Conservation (phyloP, 2,888 invertebrate species). For the Cryptocephalus primarius region DNA sequence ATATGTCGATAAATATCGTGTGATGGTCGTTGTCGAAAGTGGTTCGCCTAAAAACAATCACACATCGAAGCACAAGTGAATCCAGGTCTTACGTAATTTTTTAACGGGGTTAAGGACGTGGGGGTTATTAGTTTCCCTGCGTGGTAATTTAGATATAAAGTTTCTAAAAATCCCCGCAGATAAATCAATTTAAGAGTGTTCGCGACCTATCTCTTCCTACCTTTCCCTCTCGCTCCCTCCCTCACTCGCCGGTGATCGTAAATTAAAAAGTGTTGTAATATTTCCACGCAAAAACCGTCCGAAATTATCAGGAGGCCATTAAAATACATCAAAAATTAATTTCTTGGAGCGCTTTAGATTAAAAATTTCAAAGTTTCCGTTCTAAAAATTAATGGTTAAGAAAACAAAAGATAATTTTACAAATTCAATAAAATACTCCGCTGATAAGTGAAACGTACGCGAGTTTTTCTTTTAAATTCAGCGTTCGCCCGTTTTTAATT, state of each 20-base stretch:
- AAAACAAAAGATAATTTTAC: constrained; percentile 37
- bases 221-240: not conserved
- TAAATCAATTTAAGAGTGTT: constrained; percentile 8
- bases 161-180: constrained; percentile 1
- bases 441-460: constrained; percentile 17
- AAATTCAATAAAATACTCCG: constrained; percentile 33
- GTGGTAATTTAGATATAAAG: too few relatives aligned
- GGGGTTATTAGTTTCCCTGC: too few relatives aligned
- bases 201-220: constrained; percentile 6
- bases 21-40: not conserved
- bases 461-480: constrained; percentile 16
- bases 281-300: constrained; percentile 16
- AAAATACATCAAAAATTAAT: constrained; percentile 34
- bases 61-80: too few relatives aligned
- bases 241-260: constrained; percentile 8
- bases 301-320: constrained; percentile 24
- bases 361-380: constrained; percentile 36
- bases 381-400: constrained; percentile 36
- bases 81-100: too few relatives aligned
- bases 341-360: constrained; percentile 31
- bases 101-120: too few relatives aligned
- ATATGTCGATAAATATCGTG: not conserved
- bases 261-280: constrained; percentile 17
- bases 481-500: constrained; percentile 24
- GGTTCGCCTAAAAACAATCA: not conserved